Percentiles rank a stretch among this genome's conserved stretches.
phyloP scores from a whole-genome alignment of 2,113 vertebrate species.

The Phocoena phocoena region DNA sequence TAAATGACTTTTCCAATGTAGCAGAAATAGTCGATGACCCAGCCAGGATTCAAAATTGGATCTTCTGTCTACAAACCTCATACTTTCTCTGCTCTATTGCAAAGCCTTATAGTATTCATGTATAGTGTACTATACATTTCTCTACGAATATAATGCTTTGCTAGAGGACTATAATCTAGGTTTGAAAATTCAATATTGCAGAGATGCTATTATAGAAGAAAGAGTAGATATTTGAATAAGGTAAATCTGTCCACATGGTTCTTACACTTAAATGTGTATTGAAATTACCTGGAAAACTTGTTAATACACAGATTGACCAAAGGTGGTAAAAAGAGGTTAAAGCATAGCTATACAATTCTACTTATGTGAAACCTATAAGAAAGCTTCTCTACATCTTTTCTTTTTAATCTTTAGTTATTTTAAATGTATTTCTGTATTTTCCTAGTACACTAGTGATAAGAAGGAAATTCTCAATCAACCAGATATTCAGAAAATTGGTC shows the following conservation, averaged over 20 bases:
- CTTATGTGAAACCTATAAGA: background rate
- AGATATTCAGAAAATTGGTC: constrained; percentile 2
- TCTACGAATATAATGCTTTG: background rate
- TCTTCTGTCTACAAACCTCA: background rate
- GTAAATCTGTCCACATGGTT: background rate
- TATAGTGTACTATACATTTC: background rate
- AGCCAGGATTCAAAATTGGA: background rate
- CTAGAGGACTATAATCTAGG: background rate
- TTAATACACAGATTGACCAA: background rate
- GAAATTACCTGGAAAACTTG: background rate
- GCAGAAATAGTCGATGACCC: background rate
- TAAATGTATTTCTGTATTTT: background rate
- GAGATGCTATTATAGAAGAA: background rate
- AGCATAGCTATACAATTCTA: background rate
- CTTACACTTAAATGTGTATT: background rate
- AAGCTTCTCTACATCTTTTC: background rate
- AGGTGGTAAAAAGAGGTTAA: background rate
- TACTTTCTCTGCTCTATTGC: background rate
- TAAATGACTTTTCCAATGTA: background rate
- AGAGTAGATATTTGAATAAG: background rate
- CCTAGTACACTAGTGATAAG: background rate
- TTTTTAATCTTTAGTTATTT: background rate
- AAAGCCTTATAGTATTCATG: background rate
- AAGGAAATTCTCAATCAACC: constrained; percentile 12
- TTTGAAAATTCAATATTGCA: background rate